These are phyloP conservation scores for Microplitis mediator DNA, from an alignment of 1,140 invertebrate genomes.

Conservation along the genomic window DNA sequence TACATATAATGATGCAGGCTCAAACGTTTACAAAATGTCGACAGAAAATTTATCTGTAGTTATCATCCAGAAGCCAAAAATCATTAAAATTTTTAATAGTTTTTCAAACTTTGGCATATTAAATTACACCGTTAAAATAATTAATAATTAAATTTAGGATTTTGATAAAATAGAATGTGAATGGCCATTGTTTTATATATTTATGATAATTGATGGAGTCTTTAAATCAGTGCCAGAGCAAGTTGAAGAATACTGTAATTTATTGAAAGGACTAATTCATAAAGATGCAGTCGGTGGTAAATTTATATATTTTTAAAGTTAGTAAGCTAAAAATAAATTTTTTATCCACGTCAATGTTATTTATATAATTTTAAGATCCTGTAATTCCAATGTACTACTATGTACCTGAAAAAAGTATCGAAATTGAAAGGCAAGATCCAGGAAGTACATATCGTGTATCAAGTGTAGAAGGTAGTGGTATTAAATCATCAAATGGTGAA, in stretches of 20 bases:
- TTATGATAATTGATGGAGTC: conserved; percentile 95
- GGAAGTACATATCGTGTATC: conserved; percentile 71
- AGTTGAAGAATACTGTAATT: conserved; percentile 88
- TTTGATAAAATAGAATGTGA: conserved; percentile 97
- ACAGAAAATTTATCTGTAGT: too few species aligned
- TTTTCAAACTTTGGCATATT: conserved; percentile 22
- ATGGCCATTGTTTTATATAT: conserved; percentile 96
- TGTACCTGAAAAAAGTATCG: conserved; percentile 81
- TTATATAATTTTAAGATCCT: conserved; percentile 67
- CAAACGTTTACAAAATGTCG: too few species aligned
- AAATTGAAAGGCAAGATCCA: conserved; percentile 75
- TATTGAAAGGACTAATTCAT: conserved; percentile 78
- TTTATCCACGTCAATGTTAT: neutral
- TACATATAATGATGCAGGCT: too few species aligned
- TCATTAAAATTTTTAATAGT: neutral
- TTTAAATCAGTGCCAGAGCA: conserved; percentile 89
- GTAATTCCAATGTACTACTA: conserved; percentile 89
- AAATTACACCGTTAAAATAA: neutral
- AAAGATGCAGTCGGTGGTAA: conserved; percentile 81
- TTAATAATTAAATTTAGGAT: conserved; percentile 57
- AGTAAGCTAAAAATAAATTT: neutral
- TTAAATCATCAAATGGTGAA: conserved; percentile 38
- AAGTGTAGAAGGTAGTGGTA: conserved; percentile 62
- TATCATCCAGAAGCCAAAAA: too few species aligned
- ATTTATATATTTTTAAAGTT: neutral